Evolutionary conservation across 2,888 invertebrate species (phyloP), one percentile per base, ranked within the genome.

Genomic region (Vandiemenella viatica): DNA sequence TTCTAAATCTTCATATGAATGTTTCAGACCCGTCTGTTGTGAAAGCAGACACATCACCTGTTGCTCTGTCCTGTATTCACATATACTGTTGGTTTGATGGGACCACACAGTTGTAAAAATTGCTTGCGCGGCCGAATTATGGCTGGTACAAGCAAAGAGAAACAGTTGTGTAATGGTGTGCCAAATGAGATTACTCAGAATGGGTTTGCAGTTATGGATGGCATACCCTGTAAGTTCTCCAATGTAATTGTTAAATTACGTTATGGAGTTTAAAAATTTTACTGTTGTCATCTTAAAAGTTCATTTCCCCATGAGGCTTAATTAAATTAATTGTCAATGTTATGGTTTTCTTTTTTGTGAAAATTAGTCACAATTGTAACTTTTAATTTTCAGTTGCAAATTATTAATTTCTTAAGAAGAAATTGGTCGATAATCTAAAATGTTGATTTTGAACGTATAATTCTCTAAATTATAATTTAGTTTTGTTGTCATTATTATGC

Each of bases 71-170:
- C 26, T 23, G 43, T 43, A 5, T 10, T 13, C 13, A 43, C 19
- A 17, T 8, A 5, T 19, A 16, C 19, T 13, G 17, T 8, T 8
- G 42, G 20, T 22, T 45, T 45, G 58, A 74, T 74, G 73, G 71
- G 71, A 57, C 72, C 72, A 52, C 69, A 71, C 60, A 67, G 64
- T 58, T 69, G 68, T 70, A 72, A 73, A 60, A 67, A 68, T 58
- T 68, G 67, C 61, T 60, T 68, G 52, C 61, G 62, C 50, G 57
- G 58, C 54, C 56, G 58, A 37, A 62, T 56, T 54, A 65, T 65
- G 64, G 61, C 63, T 51, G 55, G 55, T 48, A 58, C 53, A 46
- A 57, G 55, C 43, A 59, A 59, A 46, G 56, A 57, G 18, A 23
- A 42, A 5, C 6, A n/a, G 6, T 19, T 42, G 18, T 38, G 16